Percentiles rank a stretch among this genome's conserved stretches.
Conservation (phyloP, 2,797 vertebrate species). For the Hippopotamyrus pictus region DNA sequence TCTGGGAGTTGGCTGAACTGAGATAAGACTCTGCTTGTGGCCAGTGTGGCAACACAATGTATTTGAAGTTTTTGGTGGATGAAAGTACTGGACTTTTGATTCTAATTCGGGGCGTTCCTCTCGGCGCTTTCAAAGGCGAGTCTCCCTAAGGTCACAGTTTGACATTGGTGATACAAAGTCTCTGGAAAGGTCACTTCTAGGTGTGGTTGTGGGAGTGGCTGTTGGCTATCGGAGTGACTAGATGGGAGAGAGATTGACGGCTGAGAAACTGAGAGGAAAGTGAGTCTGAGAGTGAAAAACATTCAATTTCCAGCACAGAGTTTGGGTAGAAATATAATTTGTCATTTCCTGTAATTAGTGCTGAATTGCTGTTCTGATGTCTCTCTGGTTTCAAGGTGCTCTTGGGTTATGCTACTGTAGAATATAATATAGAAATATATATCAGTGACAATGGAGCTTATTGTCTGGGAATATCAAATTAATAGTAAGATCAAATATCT, state of each 20-base stretch:
- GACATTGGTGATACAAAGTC: background rate
- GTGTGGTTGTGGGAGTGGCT: background rate
- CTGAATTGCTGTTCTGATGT: background rate
- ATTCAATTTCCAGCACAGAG: background rate
- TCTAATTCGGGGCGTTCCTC: constrained; percentile 8
- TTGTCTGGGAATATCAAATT: background rate
- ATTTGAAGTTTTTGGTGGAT: background rate
- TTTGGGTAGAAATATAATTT: background rate
- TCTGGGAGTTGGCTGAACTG: background rate
- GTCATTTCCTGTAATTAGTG: background rate
- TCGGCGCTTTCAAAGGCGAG: background rate
- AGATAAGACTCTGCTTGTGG: background rate
- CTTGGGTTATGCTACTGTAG: background rate
- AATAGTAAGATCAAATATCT: background rate
- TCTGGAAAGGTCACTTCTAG: constrained; percentile 28
- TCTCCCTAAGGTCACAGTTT: background rate
- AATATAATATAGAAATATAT: background rate
- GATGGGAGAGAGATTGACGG: background rate
- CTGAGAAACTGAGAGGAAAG: background rate
- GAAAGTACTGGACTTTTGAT: background rate
- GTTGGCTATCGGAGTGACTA: background rate
- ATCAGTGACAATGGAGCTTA: background rate
- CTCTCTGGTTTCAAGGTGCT: background rate
- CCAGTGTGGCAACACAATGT: background rate
- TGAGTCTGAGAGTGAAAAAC: background rate